A percentile compares a stretch with the other conserved stretches of the same genome.
phyloP scores from a whole-genome alignment of 2,797 vertebrate genomes.

The Sebastes itinus region DNA sequence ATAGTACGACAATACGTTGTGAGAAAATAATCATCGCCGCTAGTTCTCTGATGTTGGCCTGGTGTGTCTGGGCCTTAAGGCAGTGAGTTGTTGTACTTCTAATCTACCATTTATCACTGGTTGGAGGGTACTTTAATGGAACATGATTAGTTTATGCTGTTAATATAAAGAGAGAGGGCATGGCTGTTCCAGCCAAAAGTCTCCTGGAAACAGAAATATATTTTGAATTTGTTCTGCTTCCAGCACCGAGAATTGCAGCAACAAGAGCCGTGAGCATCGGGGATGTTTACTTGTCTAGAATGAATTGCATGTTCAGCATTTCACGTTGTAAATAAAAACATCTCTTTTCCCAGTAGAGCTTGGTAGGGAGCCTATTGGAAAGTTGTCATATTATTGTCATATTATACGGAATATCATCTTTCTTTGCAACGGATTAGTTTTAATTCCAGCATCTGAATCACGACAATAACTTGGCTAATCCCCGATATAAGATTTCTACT shows the following conservation, averaged over 20 bases:
- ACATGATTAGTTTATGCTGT: neutral
- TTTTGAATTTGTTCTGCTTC: neutral
- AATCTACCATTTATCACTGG: neutral
- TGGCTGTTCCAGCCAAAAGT: neutral
- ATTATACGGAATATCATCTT: neutral
- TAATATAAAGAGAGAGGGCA: neutral
- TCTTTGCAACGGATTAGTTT: conserved; percentile 10
- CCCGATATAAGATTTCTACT: neutral
- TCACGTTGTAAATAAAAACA: neutral
- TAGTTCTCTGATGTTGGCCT: too few relatives aligned
- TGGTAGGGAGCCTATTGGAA: neutral
- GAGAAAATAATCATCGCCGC: too few relatives aligned
- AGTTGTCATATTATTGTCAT: neutral
- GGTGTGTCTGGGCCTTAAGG: neutral
- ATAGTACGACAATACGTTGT: too few relatives aligned
- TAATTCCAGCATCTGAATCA: neutral
- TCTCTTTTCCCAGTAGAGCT: neutral
- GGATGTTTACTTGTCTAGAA: conserved; percentile 17
- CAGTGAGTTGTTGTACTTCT: neutral
- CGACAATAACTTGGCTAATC: conserved; percentile 1
- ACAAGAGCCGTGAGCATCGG: conserved; percentile 18
- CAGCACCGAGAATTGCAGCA: conserved; percentile 20
- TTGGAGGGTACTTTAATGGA: neutral
- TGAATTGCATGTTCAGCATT: conserved; percentile 32
- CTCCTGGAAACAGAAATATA: conserved; percentile 8